phyloP scores from a whole-genome alignment of 2,113 vertebrate species.

The Bos taurus region ARS-UCD2.0 NC_037330.1:113653001-113653500 shows the following conservation, averaged over 20 bases:
- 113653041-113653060: accelerated
- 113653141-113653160: background rate
- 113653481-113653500: background rate
- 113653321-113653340: background rate
- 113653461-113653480: background rate
- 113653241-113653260: accelerated
- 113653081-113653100: background rate
- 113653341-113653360: accelerated
- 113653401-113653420: background rate
- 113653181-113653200: accelerated
- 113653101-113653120: accelerated
- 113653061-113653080: background rate
- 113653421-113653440: background rate
- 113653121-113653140: background rate
- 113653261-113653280: background rate
- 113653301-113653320: background rate
- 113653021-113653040: background rate
- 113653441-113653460: background rate
- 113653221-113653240: accelerated
- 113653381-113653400: background rate
- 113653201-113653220: background rate
- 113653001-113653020: background rate
- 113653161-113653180: background rate
- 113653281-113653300: background rate
- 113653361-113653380: accelerated